phyloP scores from a whole-genome alignment of 1,140 invertebrate species.

The Panagrolaimus sp. region DNA sequence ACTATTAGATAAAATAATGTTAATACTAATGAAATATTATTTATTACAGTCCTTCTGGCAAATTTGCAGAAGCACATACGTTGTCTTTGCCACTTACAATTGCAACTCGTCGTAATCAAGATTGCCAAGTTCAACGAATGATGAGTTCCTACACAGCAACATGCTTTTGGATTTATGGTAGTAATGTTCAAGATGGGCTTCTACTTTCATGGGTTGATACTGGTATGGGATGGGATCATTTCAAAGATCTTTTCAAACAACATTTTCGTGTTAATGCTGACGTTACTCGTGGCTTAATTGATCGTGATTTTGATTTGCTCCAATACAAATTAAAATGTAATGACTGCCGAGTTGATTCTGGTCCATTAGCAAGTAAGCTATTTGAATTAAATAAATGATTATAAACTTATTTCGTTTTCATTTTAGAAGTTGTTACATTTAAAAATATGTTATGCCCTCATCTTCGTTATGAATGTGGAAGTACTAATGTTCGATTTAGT shows the following conservation, averaged over 20 bases:
- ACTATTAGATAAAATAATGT: no score
- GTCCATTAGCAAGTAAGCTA: conserved; percentile 4
- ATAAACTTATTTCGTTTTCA: conserved; percentile 18
- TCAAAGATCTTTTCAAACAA: conserved; percentile 43
- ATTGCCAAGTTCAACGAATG: conserved; percentile 54
- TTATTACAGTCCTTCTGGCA: conserved; percentile 53
- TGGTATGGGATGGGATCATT: conserved; percentile 44
- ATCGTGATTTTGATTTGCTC: conserved; percentile 45
- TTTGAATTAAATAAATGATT: not conserved
- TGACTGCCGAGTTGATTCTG: conserved; percentile 21
- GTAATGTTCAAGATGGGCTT: conserved; percentile 45
- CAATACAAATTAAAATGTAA: conserved; percentile 49
- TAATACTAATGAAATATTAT: no score
- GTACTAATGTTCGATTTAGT: conserved; percentile 55
- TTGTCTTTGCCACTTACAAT: conserved; percentile 56
- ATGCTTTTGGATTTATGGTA: conserved; percentile 50
- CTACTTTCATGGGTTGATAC: conserved; percentile 44
- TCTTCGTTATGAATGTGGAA: conserved; percentile 55
- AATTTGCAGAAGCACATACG: conserved; percentile 56
- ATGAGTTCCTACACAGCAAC: conserved; percentile 53
- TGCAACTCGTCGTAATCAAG: conserved; percentile 52
- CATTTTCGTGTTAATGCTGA: conserved; percentile 49
- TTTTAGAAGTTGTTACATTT: conserved; percentile 33
- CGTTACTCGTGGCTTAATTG: conserved; percentile 34
- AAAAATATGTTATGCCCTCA: conserved; percentile 53